Evolutionary conservation across 2,888 invertebrate species (phyloP).

Genomic region (Caenorhabditis sp.): DNA sequence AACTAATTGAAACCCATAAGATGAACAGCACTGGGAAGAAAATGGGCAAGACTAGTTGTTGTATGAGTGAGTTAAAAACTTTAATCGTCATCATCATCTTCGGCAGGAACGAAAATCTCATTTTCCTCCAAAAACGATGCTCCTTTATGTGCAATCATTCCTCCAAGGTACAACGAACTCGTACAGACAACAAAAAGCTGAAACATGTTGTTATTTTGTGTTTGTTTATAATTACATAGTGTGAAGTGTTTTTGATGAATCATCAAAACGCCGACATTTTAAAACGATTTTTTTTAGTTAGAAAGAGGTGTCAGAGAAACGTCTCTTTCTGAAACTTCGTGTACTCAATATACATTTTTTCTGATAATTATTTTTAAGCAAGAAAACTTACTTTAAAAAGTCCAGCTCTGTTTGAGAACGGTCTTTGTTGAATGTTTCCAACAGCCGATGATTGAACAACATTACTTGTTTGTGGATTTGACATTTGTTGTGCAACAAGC

Average conservation of each 20-base stretch:
- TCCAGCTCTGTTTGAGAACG: constrained; percentile 27
- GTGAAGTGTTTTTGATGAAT: too few relatives aligned
- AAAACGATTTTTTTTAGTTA: too few relatives aligned
- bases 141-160: constrained; percentile 88
- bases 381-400: constrained; percentile 18
- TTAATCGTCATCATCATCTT: constrained; percentile 86
- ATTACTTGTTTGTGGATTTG: not conserved
- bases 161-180: constrained; percentile 85
- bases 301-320: too few relatives aligned
- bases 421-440: constrained; percentile 21
- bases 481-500: not conserved
- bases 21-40: too few relatives aligned
- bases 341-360: too few relatives aligned
- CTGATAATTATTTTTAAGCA: not conserved
- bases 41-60: too few relatives aligned
- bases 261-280: too few relatives aligned
- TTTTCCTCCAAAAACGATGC: constrained; percentile 96
- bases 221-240: too few relatives aligned
- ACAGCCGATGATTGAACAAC: not conserved
- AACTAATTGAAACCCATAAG: too few relatives aligned
- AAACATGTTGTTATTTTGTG: constrained; percentile 7
- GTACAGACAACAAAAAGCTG: constrained; percentile 79
- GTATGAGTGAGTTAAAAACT: not conserved
- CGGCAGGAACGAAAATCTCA: constrained; percentile 92
- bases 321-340: too few relatives aligned